Evolutionary conservation across 2,797 vertebrate genomes (phyloP).

Genomic region (Dermochelys coriacea): DNA sequence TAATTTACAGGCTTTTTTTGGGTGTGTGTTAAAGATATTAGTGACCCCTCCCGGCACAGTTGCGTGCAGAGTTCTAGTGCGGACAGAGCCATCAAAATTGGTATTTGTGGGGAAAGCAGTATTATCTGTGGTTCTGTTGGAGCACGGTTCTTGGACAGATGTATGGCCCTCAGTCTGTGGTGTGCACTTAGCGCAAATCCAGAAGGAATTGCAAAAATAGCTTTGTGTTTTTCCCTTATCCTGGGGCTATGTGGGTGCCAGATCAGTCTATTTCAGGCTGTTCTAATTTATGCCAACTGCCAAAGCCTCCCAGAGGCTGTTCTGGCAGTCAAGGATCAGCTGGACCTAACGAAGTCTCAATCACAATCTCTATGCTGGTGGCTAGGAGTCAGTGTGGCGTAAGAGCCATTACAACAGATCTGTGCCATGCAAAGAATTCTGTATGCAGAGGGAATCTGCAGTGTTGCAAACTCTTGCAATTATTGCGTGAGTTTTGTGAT

Average conservation of each 20-base stretch:
- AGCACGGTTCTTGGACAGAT: neutral
- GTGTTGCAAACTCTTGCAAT: neutral
- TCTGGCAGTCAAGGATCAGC: neutral
- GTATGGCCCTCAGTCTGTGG: neutral
- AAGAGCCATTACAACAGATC: neutral
- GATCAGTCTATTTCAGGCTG: neutral
- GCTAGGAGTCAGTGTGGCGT: neutral
- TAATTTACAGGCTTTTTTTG: neutral
- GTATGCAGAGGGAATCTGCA: neutral
- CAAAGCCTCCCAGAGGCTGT: neutral
- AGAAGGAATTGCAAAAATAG: neutral
- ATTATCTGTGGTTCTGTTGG: neutral
- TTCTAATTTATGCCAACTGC: neutral
- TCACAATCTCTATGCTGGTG: neutral
- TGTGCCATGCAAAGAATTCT: neutral
- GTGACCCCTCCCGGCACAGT: neutral
- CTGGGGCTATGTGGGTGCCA: neutral
- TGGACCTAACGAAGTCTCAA: neutral
- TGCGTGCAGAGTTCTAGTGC: neutral
- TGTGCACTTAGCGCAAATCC: neutral
- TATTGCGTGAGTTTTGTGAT: constrained; percentile 15
- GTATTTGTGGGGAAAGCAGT: neutral
- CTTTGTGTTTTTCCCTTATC: neutral
- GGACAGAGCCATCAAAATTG: neutral
- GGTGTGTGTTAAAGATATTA: neutral